A percentile compares a stretch with the other conserved stretches of the same genome.
These are phyloP conservation scores for Trypoxylus dichotomus DNA, from an alignment of 1,140 invertebrate genomes.

Conservation along the genomic window DNA sequence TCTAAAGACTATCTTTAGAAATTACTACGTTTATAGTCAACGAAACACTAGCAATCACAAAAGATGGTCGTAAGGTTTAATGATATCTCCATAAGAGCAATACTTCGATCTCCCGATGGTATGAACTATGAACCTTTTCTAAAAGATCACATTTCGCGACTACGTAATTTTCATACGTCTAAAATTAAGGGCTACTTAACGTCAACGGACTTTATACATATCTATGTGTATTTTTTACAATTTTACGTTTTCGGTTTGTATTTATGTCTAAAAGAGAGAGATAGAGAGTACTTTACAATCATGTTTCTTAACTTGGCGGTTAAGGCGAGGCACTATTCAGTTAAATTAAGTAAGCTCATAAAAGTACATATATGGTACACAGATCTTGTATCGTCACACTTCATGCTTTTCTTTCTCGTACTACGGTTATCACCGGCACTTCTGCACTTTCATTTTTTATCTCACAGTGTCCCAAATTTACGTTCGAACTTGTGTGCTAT, in stretches of 20 bases:
- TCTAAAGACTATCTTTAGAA: too few species aligned
- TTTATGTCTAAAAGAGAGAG: neutral
- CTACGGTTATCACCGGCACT: constrained; percentile 5
- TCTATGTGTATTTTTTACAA: too few species aligned
- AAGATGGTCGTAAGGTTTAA: too few species aligned
- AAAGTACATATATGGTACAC: constrained; percentile 38
- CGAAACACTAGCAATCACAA: too few species aligned
- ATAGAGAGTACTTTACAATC: neutral
- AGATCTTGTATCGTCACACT: neutral
- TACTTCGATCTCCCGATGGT: too few species aligned
- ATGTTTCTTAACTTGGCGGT: constrained; percentile 34
- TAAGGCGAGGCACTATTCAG: constrained; percentile 49
- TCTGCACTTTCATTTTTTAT: neutral
- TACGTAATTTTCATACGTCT: too few species aligned
- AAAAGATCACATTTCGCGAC: too few species aligned
- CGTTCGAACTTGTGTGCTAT: neutral
- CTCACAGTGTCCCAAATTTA: neutral
- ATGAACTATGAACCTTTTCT: too few species aligned
- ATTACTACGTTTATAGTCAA: too few species aligned
- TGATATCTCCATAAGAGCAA: too few species aligned
- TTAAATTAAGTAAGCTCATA: constrained; percentile 47
- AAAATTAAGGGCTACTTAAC: too few species aligned
- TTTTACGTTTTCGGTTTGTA: neutral
- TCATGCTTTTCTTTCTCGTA: neutral
- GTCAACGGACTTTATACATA: too few species aligned